Percentiles rank a stretch among this genome's conserved stretches.
Conservation (phyloP, 2,113 vertebrate genomes). For the Laticauda colubrina region DNA sequence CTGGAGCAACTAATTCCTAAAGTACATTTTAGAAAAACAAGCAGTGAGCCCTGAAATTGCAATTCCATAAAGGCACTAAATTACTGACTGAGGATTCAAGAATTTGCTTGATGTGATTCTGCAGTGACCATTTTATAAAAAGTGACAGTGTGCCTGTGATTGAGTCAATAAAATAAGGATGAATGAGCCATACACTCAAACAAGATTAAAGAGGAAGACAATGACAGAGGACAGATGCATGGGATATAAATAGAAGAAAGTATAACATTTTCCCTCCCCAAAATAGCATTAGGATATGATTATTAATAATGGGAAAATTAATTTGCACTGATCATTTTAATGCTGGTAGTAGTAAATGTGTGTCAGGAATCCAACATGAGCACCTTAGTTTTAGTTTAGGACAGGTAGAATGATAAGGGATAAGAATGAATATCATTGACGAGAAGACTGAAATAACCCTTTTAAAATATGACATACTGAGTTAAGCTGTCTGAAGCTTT, state of each 20-base stretch:
- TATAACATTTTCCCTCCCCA: constrained; percentile 46
- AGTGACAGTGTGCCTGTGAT: constrained; percentile 85
- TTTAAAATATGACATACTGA: constrained; percentile 14
- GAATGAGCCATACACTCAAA: constrained; percentile 93
- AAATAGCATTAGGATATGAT: constrained; percentile 67
- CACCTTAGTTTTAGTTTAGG: constrained; percentile 42
- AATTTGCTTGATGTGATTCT: constrained; percentile 94
- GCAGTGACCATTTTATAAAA: constrained; percentile 89
- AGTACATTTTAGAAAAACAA: constrained; percentile 99
- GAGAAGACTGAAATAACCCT: constrained; percentile 17
- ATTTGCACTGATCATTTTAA: constrained; percentile 68
- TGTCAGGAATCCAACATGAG: constrained; percentile 46
- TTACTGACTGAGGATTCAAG: constrained; percentile 97
- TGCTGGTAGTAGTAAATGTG: constrained; percentile 20
- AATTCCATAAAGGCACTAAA: constrained; percentile 99
- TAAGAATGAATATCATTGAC: constrained; percentile 38
- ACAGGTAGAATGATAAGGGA: constrained; percentile 35
- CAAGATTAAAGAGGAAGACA: constrained; percentile 90
- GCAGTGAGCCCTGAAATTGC: constrained; percentile 99
- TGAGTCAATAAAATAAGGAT: constrained; percentile 98
- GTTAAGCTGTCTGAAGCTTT: constrained; percentile 33
- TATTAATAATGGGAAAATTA: constrained; percentile 69
- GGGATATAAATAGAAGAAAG: constrained; percentile 72
- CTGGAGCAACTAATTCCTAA: constrained; percentile 99
- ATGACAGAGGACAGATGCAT: constrained; percentile 74